Conservation (phyloP, 2,888 invertebrate species). For the Drosophila mettleri region DNA sequence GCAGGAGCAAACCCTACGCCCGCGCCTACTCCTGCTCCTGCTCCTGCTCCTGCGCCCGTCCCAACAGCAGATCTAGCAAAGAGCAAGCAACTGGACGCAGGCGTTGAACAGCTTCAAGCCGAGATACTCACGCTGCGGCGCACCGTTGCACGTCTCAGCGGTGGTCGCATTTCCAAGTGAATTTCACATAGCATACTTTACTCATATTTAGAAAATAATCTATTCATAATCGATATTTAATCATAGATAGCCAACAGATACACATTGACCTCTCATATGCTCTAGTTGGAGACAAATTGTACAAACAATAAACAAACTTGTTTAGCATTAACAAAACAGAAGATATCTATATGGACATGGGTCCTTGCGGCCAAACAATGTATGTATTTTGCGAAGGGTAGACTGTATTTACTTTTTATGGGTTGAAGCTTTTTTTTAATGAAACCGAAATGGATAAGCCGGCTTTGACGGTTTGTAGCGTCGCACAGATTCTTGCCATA, state of each 20-base stretch:
- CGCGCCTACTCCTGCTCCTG: not conserved
- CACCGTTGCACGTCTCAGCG: constrained; percentile 72
- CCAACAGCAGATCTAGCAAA: not conserved
- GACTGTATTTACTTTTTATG: constrained; percentile 33
- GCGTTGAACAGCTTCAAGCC: constrained; percentile 70
- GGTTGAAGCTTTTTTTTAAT: constrained; percentile 35
- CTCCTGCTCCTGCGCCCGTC: not conserved
- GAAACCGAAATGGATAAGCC: constrained; percentile 48
- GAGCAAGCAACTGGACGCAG: not conserved
- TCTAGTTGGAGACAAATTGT: constrained; percentile 1
- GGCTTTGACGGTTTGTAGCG: constrained; percentile 2
- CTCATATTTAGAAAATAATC: not conserved
- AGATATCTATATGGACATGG: not conserved
- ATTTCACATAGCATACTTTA: not conserved
- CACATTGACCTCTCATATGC: constrained; percentile 9
- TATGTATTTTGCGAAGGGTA: not conserved
- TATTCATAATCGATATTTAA: not conserved
- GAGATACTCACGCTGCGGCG: constrained; percentile 76
- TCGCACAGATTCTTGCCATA: constrained; percentile 31
- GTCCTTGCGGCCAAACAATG: not conserved
- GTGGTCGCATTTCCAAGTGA: constrained; percentile 25
- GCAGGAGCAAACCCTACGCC: not conserved
- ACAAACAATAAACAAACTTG: constrained; percentile 26
- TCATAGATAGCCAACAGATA: constrained; percentile 3
- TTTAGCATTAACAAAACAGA: not conserved